These are phyloP conservation scores for Gandaritis pyraliata DNA, from an alignment of 2,888 invertebrate species.

Conservation along the genomic window DNA sequence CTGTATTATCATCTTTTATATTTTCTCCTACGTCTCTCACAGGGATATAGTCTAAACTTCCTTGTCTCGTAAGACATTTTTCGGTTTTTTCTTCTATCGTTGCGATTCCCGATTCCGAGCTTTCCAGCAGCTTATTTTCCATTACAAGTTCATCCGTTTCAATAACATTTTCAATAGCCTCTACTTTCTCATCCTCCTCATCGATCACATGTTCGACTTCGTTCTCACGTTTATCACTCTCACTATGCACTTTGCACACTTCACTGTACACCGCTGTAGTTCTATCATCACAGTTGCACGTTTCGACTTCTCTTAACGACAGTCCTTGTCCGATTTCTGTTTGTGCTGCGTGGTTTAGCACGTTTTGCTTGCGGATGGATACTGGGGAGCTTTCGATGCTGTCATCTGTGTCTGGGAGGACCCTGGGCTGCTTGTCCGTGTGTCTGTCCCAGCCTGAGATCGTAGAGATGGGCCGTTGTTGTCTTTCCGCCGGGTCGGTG, in stretches of 20 bases:
- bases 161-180: conserved; percentile 45
- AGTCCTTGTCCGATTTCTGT: conserved; percentile 77
- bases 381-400: conserved; percentile 54
- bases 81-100: conserved; percentile 67
- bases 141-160: conserved; percentile 61
- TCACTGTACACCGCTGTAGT: conserved; percentile 85
- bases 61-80: conserved; percentile 70
- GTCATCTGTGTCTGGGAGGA: conserved; percentile 51
- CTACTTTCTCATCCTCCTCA: conserved; percentile 54
- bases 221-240: conserved; percentile 63
- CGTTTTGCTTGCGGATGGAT: conserved; percentile 56
- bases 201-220: conserved; percentile 67
- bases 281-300: conserved; percentile 70
- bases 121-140: conserved; percentile 67
- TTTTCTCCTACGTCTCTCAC: conserved; percentile 78
- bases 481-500: conserved; percentile 96
- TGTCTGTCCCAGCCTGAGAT: conserved; percentile 97
- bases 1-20: conserved; percentile 75
- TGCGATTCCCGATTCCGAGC: conserved; percentile 72
- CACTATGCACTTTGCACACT: conserved; percentile 86
- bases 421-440: conserved; percentile 49
- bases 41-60: conserved; percentile 79
- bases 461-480: conserved; percentile 97
- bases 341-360: conserved; percentile 76
- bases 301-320: conserved; percentile 73